A percentile compares a stretch with the other conserved stretches of the same genome.
Evolutionary conservation across 2,888 invertebrate species (phyloP).

Genomic region (Dyspetes luteomarginatus): DNA sequence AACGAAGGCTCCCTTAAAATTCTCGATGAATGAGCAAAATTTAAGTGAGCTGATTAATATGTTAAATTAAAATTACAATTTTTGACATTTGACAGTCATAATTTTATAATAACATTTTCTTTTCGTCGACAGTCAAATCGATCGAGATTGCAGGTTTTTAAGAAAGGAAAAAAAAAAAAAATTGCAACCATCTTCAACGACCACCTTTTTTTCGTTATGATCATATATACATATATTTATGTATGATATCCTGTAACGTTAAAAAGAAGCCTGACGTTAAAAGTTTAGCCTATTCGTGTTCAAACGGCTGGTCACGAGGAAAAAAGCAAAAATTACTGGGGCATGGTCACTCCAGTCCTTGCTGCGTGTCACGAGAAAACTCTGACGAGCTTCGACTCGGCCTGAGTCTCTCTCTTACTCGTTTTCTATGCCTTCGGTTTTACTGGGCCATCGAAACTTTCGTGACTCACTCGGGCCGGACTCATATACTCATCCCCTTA

Average conservation of each 20-base stretch:
- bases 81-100: conserved; percentile 49
- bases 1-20: too few species aligned
- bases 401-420: neutral
- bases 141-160: conserved; percentile 48
- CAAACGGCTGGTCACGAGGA: conserved; percentile 59
- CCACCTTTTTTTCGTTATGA: conserved; percentile 7
- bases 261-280: too few species aligned
- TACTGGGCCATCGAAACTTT: conserved; percentile 54
- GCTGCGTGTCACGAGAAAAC: conserved; percentile 61
- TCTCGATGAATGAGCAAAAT: conserved; percentile 18
- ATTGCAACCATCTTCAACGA: neutral
- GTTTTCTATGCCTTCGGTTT: conserved; percentile 30
- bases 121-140: conserved; percentile 36
- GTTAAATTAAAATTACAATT: conserved; percentile 24
- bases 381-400: conserved; percentile 36
- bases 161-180: conserved; percentile 26
- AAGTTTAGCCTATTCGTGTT: conserved; percentile 61
- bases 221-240: neutral
- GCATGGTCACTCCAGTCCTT: conserved; percentile 62
- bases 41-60: conserved; percentile 17
- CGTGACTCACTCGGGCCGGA: conserved; percentile 57
- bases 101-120: conserved; percentile 7
- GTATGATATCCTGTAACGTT: neutral
- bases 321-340: conserved; percentile 69
- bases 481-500: neutral